Evolutionary conservation across 2,888 invertebrate genomes (phyloP), one percentile per base, ranked within the genome.

Genomic region (Selenia dentaria): DNA sequence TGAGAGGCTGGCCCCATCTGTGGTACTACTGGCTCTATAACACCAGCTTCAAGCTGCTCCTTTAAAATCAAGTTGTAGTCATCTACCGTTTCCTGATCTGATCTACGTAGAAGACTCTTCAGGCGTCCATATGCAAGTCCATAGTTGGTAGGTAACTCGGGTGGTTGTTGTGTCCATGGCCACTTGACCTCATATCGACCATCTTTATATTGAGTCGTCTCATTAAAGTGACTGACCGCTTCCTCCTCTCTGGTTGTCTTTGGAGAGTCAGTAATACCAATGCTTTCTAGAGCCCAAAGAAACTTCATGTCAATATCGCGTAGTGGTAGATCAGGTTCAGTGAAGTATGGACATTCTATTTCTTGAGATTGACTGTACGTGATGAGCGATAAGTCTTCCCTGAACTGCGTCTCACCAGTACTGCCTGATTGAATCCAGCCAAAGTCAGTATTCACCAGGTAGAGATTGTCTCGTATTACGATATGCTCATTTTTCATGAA

Each of bases 211-310:
- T 24, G 1, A 0, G 8, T 8, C 1, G 24, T 24, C 2, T 24
- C 2, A n/a, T 1, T 24, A 2, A 24, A 24, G n/a, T 24, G n/a
- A 1, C 2, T 5, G 1, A 24, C n/a, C 0, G 24, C 24, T 3
- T 24, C n/a, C 10, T 45, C 50, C 28, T 50, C 24, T 18, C 37
- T 1, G 2, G 47, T 37, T 2, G 40, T 16, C 28, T 52, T 48
- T 2, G 43, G 40, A 5, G 51, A 48, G 8, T 52, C 47, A 0
- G n/a, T 32, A 2, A 51, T 47, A 3, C 47, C 51, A 6, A 51
- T 51, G 13, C 14, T 33, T 11, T 52, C 47, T 0, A 52, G 9
- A 1, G 39, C n/a, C 44, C 47, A 52, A 4, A 52, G 14, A 16
- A 52, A 43, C 9, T 25, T 37, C 4, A 48, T 22, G 13, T 48